A percentile compares a stretch with the other conserved stretches of the same genome.
phyloP scores from a whole-genome alignment of 2,113 vertebrate species.

The Thryonomys swinderianus region DNA sequence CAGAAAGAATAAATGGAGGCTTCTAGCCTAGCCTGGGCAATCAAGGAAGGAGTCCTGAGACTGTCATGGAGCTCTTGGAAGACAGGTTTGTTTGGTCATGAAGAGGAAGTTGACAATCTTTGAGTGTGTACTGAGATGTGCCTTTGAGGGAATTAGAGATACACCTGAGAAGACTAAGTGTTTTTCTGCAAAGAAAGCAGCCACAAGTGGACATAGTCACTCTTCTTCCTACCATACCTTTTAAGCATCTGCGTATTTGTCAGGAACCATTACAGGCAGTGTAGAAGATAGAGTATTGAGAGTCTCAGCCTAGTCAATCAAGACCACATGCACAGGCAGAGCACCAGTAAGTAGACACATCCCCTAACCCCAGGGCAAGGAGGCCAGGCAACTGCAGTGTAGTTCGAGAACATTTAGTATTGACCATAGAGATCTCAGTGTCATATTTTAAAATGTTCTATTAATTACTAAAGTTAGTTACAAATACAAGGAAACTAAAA shows the following conservation, averaged over 20 bases:
- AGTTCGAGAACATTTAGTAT: not conserved
- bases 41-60: not conserved
- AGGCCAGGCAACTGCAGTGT: not conserved
- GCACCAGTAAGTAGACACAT: not conserved
- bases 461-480: conserved; percentile 14
- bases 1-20: not conserved
- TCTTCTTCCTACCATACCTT: not conserved
- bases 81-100: not conserved
- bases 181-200: not conserved
- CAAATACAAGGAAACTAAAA: not conserved
- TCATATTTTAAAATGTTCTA: not conserved
- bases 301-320: not conserved
- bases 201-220: not conserved
- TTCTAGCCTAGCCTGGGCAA: not conserved
- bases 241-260: not conserved
- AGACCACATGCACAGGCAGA: accelerated
- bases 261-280: not conserved
- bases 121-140: not conserved
- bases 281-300: not conserved
- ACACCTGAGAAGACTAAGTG: not conserved
- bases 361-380: not conserved
- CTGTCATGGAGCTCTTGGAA: not conserved
- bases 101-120: not conserved
- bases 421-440: not conserved
- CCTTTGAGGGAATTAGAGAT: not conserved